These are phyloP conservation scores for Betta splendens DNA, from an alignment of 2,797 vertebrate species.

Conservation along the genomic window DNA sequence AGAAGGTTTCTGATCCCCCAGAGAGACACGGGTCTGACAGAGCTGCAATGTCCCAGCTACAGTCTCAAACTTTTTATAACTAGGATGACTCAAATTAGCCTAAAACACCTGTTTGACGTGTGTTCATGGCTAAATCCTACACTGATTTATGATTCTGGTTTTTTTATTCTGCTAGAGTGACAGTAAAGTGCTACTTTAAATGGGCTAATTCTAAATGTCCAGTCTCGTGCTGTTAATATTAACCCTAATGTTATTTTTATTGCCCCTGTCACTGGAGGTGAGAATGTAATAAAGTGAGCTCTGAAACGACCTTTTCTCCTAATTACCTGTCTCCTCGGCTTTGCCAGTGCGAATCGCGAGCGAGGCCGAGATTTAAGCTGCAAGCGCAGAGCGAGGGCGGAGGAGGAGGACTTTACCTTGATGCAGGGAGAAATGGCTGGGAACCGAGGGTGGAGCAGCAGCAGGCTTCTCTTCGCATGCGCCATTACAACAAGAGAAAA, in stretches of 20 bases:
- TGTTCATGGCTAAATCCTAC: background rate
- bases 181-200: background rate
- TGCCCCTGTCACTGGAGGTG: slow-evolving; percentile 11
- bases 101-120: background rate
- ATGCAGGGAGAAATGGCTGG: slow-evolving; percentile 14
- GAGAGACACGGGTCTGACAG: slow-evolving; percentile 19
- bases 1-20: slow-evolving; percentile 20
- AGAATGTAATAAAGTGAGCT: slow-evolving; percentile 25
- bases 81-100: no score
- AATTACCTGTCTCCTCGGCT: slow-evolving; percentile 33
- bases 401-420: slow-evolving; percentile 9
- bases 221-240: slow-evolving; percentile 1
- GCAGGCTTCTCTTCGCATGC: slow-evolving; percentile 33
- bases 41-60: background rate
- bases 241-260: slow-evolving; percentile 22
- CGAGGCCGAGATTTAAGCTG: background rate
- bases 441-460: background rate
- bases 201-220: background rate
- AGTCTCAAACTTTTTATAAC: background rate
- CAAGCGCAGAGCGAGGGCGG: background rate
- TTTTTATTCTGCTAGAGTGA: background rate
- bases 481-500: background rate
- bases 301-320: slow-evolving; percentile 32
- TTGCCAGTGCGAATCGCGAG: slow-evolving; percentile 8
- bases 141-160: background rate